phyloP scores from a whole-genome alignment of 2,797 vertebrate genomes.

The Coccyzus lansbergi region DNA sequence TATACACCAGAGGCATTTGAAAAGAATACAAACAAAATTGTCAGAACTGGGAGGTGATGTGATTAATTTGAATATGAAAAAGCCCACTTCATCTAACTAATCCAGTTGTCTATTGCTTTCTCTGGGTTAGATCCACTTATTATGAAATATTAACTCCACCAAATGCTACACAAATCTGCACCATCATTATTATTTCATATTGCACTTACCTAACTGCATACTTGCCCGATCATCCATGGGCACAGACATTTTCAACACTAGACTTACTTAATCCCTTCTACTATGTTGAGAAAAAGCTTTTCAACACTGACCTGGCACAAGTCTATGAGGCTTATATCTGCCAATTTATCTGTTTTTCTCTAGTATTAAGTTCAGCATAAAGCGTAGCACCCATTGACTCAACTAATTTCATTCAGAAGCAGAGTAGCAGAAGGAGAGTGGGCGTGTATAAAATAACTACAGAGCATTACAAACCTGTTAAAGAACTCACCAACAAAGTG shows the following conservation, averaged over 20 bases:
- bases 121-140: not conserved
- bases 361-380: not conserved
- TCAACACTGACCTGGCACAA: not conserved
- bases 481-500: not conserved
- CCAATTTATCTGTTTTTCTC: not conserved
- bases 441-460: not conserved
- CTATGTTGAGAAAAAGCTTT: slow-evolving; percentile 1
- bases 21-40: not conserved
- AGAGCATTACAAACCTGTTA: not conserved
- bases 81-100: not conserved
- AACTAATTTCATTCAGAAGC: slow-evolving; percentile 21
- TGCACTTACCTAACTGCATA: not conserved
- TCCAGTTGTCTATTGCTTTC: not conserved
- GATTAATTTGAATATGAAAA: not conserved
- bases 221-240: not conserved
- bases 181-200: slow-evolving; percentile 42
- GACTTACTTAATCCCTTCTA: not conserved
- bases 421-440: not conserved
- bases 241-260: slow-evolving; percentile 34
- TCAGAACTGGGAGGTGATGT: not conserved
- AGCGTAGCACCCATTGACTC: not conserved
- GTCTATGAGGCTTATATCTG: not conserved
- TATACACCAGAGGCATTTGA: not conserved
- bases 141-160: slow-evolving; percentile 45
- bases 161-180: slow-evolving; percentile 25